Evolutionary conservation across 53 echinoderm and acorn worm species (phyloP), one percentile per base, ranked within the genome.

Genomic region (Glandiceps talaboti): DNA sequence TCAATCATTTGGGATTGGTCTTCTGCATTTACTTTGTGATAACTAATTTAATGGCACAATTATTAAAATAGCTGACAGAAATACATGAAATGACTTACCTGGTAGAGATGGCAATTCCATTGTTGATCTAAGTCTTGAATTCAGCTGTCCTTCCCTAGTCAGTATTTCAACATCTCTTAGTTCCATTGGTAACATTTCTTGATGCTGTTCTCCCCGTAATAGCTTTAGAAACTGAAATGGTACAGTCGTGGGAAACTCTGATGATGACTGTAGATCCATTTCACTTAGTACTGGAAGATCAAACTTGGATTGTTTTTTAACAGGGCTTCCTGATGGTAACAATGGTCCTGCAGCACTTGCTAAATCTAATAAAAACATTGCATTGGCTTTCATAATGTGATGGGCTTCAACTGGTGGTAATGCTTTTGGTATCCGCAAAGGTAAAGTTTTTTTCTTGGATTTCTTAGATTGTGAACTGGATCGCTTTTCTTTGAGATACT

Each of bases 321-420:
- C 27, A 14, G 90, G 87, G 33, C 88, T 92, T 1, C 86, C 85
- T 28, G 86, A 76, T 0, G 95, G 86, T 76, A 90, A 92, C 27
- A 86, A 85, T 1, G 86, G 87, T 20, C 90, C 92, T 14, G 91
- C 88, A 25, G 95, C 86, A 74, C 92, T 95, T 73, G 95, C 95
- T 14, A 95, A 88, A 80, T 92, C 92, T 75, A 92, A 77, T n/a
- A 92, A 81, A 74, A 95, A 95, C 85, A 92, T 92, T 28, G 94
- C 94, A 76, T 92, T 95, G 74, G 92, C 92, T 74, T 92, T 95
- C 95, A 95, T 95, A 73, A 95, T 92, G 32, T 95, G 92, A 80
- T 95, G 95, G 25, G 92, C 95, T 75, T 92, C 95, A 1, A 95
- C 81, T 0, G 95, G 94, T 25, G 92, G 92, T 0, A 92, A 78